Conservation (phyloP, 2,113 vertebrate genomes). For the Chrysochloris asiatica region DNA sequence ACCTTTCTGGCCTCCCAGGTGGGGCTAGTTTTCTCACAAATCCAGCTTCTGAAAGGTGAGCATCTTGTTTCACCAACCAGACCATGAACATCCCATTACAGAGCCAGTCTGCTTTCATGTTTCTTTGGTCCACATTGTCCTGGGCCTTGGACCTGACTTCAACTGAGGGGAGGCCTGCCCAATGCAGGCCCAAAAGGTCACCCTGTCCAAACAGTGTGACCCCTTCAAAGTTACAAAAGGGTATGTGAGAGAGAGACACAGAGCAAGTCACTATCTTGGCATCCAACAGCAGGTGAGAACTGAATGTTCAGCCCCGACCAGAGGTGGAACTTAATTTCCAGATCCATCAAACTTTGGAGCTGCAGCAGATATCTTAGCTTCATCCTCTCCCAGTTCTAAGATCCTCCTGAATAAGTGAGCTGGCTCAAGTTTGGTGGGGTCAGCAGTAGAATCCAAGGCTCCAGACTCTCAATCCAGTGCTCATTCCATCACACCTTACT, state of each 20-base stretch:
- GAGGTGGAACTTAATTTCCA: not conserved
- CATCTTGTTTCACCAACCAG: not conserved
- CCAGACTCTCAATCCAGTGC: not conserved
- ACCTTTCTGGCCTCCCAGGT: not conserved
- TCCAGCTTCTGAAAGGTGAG: not conserved
- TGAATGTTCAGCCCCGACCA: rapidly evolving
- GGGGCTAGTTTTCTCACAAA: not conserved
- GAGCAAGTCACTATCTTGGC: not conserved
- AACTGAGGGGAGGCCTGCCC: not conserved
- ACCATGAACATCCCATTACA: not conserved
- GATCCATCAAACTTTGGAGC: not conserved
- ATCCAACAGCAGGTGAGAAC: not conserved
- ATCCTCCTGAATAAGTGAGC: not conserved
- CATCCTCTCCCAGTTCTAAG: not conserved
- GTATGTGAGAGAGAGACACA: rapidly evolving
- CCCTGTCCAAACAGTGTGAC: not conserved
- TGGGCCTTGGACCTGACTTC: not conserved
- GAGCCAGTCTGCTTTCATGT: not conserved
- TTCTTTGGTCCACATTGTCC: rapidly evolving
- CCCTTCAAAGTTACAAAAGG: rapidly evolving
- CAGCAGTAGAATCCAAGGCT: not conserved
- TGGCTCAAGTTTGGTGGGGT: not conserved
- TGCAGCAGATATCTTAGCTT: not conserved
- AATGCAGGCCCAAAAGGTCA: not conserved
- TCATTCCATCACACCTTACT: not conserved